Evolutionary conservation across 2,888 invertebrate genomes (phyloP).

Genomic region (Agrilus cyanescens): DNA sequence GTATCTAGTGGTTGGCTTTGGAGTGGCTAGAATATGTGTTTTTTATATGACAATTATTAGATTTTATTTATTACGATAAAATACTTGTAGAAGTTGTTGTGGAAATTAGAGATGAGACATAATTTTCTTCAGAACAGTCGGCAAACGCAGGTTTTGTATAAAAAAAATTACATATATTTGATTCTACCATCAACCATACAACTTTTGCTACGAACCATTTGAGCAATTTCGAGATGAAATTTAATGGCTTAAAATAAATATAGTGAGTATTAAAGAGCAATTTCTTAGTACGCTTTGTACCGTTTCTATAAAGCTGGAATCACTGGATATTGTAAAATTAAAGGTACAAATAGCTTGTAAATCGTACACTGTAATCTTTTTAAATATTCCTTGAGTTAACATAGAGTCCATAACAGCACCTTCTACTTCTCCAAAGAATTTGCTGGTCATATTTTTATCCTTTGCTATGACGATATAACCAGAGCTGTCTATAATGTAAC

Average conservation of each 20-base stretch:
- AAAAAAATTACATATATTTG: constrained; percentile 23
- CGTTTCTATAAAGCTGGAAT: constrained; percentile 28
- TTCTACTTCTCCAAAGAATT: constrained; percentile 76
- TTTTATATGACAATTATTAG: constrained; percentile 2
- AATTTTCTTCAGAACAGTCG: constrained; percentile 2
- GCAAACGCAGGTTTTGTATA: constrained; percentile 17
- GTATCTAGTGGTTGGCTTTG: constrained; percentile 5
- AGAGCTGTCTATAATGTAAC: constrained; percentile 85
- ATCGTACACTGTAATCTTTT: constrained; percentile 67
- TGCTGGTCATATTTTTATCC: constrained; percentile 55
- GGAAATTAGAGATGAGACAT: neutral
- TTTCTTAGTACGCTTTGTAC: constrained; percentile 25
- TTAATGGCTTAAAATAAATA: constrained; percentile 33
- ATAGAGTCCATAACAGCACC: constrained; percentile 67
- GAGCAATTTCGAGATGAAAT: constrained; percentile 28
- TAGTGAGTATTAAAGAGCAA: neutral
- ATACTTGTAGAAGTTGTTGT: too few relatives aligned
- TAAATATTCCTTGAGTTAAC: constrained; percentile 58
- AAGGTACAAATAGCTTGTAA: constrained; percentile 69
- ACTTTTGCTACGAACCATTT: constrained; percentile 36
- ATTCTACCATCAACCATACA: constrained; percentile 28
- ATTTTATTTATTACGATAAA: neutral
- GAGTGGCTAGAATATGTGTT: neutral
- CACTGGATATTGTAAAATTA: constrained; percentile 28
- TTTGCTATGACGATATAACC: constrained; percentile 74